Conservation (phyloP, 2,113 vertebrate genomes). For the Nanger granti region DNA sequence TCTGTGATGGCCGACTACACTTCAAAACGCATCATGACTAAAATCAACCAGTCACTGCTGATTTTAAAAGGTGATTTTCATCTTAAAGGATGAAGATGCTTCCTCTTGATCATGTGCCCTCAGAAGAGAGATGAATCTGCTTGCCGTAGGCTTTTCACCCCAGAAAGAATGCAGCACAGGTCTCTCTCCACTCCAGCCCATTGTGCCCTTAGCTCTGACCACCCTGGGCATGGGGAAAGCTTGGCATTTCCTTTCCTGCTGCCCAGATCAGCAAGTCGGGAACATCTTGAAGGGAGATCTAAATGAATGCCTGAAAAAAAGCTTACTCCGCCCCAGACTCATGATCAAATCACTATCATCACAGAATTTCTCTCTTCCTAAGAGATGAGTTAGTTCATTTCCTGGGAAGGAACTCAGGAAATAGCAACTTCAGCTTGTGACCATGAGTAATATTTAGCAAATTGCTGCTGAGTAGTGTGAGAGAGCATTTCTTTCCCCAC, state of each 20-base stretch:
- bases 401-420: background rate
- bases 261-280: fast-evolving
- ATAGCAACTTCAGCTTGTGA: background rate
- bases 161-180: fast-evolving
- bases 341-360: no score
- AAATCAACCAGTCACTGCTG: background rate
- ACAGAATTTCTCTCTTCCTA: background rate
- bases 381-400: background rate
- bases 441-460: background rate
- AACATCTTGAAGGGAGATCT: background rate
- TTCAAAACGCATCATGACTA: background rate
- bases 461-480: background rate
- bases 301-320: background rate
- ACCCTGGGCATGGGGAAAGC: fast-evolving
- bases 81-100: background rate
- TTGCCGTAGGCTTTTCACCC: fast-evolving
- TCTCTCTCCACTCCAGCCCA: background rate
- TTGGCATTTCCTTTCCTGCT: fast-evolving
- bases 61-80: background rate
- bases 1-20: background rate
- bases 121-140: fast-evolving
- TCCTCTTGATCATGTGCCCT: background rate
- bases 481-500: no score
- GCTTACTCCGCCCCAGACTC: fast-evolving
- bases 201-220: no score